Conservation (phyloP, 1,140 invertebrate species). For the Drosophila obscura region DNA sequence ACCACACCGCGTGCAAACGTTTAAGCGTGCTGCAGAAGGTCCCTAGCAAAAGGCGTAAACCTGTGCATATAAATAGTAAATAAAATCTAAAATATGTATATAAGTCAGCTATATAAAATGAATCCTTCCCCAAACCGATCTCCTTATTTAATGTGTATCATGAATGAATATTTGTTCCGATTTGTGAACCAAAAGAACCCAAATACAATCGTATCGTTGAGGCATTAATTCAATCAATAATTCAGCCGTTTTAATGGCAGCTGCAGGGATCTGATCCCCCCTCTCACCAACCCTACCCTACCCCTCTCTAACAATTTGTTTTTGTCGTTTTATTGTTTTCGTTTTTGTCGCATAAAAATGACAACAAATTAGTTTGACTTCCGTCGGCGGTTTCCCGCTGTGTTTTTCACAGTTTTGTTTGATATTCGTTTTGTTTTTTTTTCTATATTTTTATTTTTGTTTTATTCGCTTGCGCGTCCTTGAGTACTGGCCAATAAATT, state of each 20-base stretch:
- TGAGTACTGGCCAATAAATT: constrained; percentile 72
- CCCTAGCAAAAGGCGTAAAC: too few species aligned
- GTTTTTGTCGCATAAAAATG: constrained; percentile 79
- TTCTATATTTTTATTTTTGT: constrained; percentile 20
- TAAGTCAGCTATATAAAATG: too few species aligned
- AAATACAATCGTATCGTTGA: too few species aligned
- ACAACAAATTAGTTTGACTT: constrained; percentile 80
- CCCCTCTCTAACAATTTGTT: constrained; percentile 51
- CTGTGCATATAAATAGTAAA: too few species aligned
- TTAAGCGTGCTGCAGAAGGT: too few species aligned
- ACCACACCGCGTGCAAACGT: too few species aligned
- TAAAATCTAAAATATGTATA: too few species aligned
- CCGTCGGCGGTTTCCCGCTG: constrained; percentile 73
- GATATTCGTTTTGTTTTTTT: constrained; percentile 42
- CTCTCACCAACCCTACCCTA: constrained; percentile 1
- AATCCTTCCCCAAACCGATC: too few species aligned
- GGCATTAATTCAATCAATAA: constrained; percentile 26
- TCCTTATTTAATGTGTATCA: too few species aligned
- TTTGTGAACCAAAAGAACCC: too few species aligned
- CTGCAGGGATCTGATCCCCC: constrained; percentile 37
- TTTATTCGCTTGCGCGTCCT: constrained; percentile 52
- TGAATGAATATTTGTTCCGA: too few species aligned
- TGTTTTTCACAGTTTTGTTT: constrained; percentile 72
- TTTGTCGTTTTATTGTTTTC: constrained; percentile 68
- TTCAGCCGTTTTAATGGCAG: constrained; percentile 52